Evolutionary conservation across 2,797 vertebrate genomes (phyloP).

Genomic region (Echiichthys vipera): DNA sequence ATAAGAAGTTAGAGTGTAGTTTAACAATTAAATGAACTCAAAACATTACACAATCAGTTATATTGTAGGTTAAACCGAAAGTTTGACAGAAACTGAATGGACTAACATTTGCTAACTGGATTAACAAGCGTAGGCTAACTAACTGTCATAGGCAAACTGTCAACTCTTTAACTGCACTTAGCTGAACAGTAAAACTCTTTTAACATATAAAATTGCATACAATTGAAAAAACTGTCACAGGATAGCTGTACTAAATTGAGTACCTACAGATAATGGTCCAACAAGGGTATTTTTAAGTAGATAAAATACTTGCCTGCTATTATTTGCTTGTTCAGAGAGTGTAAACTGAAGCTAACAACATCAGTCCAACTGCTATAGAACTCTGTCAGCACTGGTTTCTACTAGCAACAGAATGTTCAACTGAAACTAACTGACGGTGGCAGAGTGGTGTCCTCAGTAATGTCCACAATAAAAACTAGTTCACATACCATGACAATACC

Average conservation of each 20-base stretch:
- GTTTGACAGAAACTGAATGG: too few species aligned
- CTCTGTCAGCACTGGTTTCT: slow-evolving; percentile 4
- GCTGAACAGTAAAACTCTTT: not conserved
- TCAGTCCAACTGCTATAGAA: not conserved
- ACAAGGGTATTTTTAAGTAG: not conserved
- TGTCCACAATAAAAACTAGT: not conserved
- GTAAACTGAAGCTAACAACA: not conserved
- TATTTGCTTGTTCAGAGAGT: not conserved
- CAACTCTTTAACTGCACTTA: too few species aligned
- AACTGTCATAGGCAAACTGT: too few species aligned
- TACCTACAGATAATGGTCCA: not conserved
- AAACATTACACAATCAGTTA: too few species aligned
- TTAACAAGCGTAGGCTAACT: too few species aligned
- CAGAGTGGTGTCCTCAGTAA: not conserved
- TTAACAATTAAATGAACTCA: too few species aligned
- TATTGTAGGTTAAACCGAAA: too few species aligned
- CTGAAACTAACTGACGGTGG: not conserved
- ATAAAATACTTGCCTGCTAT: not conserved
- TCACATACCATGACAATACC: not conserved
- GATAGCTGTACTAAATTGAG: not conserved
- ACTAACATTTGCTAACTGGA: too few species aligned
- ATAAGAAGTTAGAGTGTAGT: too few species aligned
- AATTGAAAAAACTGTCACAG: not conserved
- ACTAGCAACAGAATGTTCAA: slow-evolving; percentile 18
- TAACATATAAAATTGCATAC: not conserved